Evolutionary conservation across 1,140 invertebrate species (phyloP), one percentile per base, ranked within the genome.

Genomic region (Nixonia krombeini): DNA sequence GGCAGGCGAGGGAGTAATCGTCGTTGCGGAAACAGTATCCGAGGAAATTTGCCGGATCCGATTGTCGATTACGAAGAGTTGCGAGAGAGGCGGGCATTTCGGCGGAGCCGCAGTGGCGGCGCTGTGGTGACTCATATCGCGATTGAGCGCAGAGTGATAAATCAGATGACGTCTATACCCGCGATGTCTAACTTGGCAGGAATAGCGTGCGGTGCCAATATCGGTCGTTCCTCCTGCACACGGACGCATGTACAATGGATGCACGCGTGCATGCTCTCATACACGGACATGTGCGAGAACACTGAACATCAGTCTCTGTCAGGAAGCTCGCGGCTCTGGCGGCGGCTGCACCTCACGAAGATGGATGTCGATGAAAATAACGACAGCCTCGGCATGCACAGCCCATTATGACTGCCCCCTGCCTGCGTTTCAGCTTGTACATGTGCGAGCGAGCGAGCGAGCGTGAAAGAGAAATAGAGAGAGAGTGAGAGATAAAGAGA

Each of bases 281-380:
- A 40, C 16, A 26, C n/a, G 13, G n/a, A 44, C 15, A 13, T 28
- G 16, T 15, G 12, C 12, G 15, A 50, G 49, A 55, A 63, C 52
- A 58, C 15, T 21, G 47, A 67, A 68, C 69, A 67, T 72, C 69
- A 72, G 63, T 72, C 63, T 72, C 62, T 70, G 68, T 70, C 68
- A 70, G 37, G 28, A 61, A 61, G 42, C 53, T 55, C 56, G 49
- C 21, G 21, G 57, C 56, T 37, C 57, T 57, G 31, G 35, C 53
- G 44, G 41, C 55, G 63, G 45, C 63, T 59, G 56, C 57, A 66
- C 46, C 46, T 65, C 56, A 66, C 61, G 51, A 70, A 70, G 62
- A 70, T 70, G 52, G 62, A 70, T 70, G 68, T 61, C 51, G 62
- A 66, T 70, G 57, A 70, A 70, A 70, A 70, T 70, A 66, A 66